Conservation (phyloP, 2,888 invertebrate genomes). For the Mylabris sibirica region DNA sequence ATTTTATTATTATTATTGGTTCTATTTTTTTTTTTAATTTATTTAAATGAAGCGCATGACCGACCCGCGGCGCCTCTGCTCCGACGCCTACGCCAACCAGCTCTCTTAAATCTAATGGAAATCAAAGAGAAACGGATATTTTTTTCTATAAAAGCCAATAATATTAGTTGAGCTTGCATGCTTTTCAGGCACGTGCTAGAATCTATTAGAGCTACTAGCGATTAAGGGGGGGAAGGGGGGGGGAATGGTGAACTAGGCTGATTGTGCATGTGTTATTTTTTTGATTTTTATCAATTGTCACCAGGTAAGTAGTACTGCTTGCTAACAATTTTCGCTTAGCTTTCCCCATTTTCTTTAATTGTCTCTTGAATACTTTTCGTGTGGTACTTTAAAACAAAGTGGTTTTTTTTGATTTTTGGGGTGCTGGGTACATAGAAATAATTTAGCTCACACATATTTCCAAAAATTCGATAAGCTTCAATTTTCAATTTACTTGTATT, state of each 20-base stretch:
- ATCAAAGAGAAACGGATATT: neutral
- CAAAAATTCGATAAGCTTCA: constrained; percentile 29
- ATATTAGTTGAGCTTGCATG: no score
- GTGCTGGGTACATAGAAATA: constrained; percentile 46
- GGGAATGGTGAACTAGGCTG: neutral
- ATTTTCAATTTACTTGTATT: constrained; percentile 35
- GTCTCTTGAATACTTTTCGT: neutral
- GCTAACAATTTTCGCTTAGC: neutral
- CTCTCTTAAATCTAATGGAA: constrained; percentile 17
- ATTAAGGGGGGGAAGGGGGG: neutral
- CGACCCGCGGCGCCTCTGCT: constrained; percentile 61
- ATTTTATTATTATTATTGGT: neutral
- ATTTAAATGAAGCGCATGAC: constrained; percentile 52
- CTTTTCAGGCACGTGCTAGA: neutral
- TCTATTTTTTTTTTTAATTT: constrained; percentile 29
- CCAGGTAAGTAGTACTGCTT: constrained; percentile 2
- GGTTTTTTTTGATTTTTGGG: constrained; percentile 39
- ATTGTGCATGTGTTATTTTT: neutral
- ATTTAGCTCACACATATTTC: constrained; percentile 28
- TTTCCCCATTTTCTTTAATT: constrained; percentile 2
- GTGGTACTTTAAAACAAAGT: neutral
- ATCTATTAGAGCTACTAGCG: neutral
- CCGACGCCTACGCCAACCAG: constrained; percentile 44
- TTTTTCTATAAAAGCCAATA: neutral
- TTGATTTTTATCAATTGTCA: neutral